Base-by-base conservation (phyloP, 2,888 invertebrate species). In the Drosophila birchii region DNA sequence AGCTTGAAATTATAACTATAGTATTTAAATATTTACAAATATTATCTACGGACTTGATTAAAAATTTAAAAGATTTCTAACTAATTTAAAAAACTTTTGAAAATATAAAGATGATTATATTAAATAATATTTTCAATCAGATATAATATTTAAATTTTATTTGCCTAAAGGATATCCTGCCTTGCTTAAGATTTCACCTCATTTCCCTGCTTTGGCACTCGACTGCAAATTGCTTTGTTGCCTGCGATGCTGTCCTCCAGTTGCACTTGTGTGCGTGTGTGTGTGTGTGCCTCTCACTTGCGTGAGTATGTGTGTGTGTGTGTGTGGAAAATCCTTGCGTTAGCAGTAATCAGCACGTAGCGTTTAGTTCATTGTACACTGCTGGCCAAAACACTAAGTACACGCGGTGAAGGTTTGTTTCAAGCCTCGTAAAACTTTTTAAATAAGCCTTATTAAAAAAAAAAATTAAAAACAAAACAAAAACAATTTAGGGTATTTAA, bases 301-400 rank as follows among this genome's bases (percentile, higher is more conserved):
- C 2, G 8, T 36, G 7, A 20, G 34, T 8, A 4, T 16, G 12
- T 14, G 29, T 6, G 43, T 20, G 32, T 32, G 47, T 59, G 45
- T 53, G 29, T 60, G 45, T 12, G 47, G 68, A 60, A 88, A 86
- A 85, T 88, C 88, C 82, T 86, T 88, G 76, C 86, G 80, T 88
- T 86, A 78, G 78, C 88, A 88, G 88, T 88, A 88, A 85, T 85
- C 88, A 88, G 88, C 85, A 85, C 85, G 85, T 85, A 88, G 82
- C 77, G 76, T 79, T 85, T 88, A 85, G 82, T 86, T 81, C 85
- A 84, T 81, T 83, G 75, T 26, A 26, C 26, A 4, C 4, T 26
- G 5, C 26, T 5, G 26, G 26, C 5, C 5, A 26, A 26, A 26
- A 26, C 5, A 26, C 4, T 26, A 26, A 4, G 26, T 26, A 26